These are phyloP conservation scores for Halcyon leucocephala DNA, from an alignment of 2,797 vertebrate species.

Conservation along the genomic window DNA sequence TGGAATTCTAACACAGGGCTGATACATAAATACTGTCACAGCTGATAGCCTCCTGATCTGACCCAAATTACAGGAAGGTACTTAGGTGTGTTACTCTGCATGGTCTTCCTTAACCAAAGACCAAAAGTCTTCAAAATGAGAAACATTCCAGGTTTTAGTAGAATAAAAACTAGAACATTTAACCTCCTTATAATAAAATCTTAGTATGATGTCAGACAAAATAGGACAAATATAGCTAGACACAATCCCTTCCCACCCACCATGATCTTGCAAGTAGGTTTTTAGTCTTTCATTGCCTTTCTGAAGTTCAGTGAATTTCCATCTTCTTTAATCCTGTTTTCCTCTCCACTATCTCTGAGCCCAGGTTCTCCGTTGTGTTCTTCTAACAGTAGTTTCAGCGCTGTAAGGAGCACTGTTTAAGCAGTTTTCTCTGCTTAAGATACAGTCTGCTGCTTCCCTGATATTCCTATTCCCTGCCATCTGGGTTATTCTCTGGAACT, in stretches of 20 bases:
- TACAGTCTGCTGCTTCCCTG: neutral
- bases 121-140: neutral
- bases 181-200: neutral
- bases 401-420: too few relatives aligned
- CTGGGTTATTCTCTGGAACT: neutral
- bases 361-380: neutral
- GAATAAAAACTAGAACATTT: neutral
- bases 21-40: neutral
- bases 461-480: neutral
- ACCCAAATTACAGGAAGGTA: neutral
- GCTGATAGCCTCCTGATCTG: neutral
- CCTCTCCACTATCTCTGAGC: neutral
- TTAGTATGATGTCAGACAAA: neutral
- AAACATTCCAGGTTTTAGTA: neutral
- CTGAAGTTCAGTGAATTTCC: neutral
- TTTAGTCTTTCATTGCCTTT: neutral
- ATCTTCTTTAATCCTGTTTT: neutral
- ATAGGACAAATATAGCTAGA: neutral
- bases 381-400: neutral
- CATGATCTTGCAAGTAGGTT: neutral
- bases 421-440: neutral
- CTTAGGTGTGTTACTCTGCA: neutral
- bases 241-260: neutral
- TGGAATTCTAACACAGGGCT: neutral
- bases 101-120: neutral